Evolutionary conservation across 2,113 vertebrate species (phyloP).

Genomic region (Colistium nudipinnis): DNA sequence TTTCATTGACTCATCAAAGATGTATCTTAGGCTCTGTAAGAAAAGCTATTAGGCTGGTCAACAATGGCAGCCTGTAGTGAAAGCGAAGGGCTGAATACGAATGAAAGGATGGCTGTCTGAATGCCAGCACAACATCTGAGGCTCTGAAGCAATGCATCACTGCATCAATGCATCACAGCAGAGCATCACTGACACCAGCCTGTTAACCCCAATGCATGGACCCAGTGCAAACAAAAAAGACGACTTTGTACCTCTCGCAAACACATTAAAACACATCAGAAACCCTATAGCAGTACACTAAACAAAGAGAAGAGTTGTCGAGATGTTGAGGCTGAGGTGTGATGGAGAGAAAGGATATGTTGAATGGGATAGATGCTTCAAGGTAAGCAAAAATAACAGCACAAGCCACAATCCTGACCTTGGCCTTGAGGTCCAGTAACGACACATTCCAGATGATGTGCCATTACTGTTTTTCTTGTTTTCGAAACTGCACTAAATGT

Average conservation of each 20-base stretch:
- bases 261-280: conserved; percentile 31
- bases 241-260: conserved; percentile 58
- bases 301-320: conserved; percentile 7
- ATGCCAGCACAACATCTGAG: conserved; percentile 54
- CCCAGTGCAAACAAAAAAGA: conserved; percentile 52
- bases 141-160: conserved; percentile 21
- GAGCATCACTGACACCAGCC: conserved; percentile 26
- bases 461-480: too few relatives aligned
- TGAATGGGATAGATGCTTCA: not conserved
- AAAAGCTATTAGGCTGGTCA: conserved; percentile 69
- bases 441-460: too few relatives aligned
- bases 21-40: conserved; percentile 34
- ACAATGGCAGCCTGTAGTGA: conserved; percentile 63
- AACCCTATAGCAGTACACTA: conserved; percentile 31
- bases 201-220: conserved; percentile 42
- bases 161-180: conserved; percentile 20
- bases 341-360: conserved; percentile 8
- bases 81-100: conserved; percentile 60
- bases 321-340: conserved; percentile 1
- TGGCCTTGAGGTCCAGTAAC: too few relatives aligned
- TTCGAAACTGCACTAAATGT: too few relatives aligned
- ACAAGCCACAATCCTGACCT: too few relatives aligned
- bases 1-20: conserved; percentile 73
- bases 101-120: conserved; percentile 43
- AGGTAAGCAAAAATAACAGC: not conserved